Evolutionary conservation across 2,113 vertebrate species (phyloP), one percentile per base, ranked within the genome.

Genomic region (Datnioides undecimradiatus): DNA sequence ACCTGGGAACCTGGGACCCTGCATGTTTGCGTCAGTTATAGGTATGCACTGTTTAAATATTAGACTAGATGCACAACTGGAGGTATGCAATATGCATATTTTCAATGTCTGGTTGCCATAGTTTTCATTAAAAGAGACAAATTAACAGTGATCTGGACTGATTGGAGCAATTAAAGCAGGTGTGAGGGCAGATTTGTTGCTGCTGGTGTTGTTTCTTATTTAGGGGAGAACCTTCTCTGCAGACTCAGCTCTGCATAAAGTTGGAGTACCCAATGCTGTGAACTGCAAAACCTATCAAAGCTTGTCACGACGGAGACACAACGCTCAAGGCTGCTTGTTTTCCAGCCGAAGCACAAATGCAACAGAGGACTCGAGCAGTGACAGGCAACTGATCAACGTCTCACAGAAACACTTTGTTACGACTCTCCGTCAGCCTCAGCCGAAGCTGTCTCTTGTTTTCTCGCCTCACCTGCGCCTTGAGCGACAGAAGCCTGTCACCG

Each of bases 401-500:
- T n/a, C n/a, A n/a, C n/a, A n/a, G n/a, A n/a, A n/a, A 62, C 36
- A 43, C 14, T 10, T 27, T 41, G 27, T 67, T 4, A 10, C n/a
- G 31, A 70, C 36, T 55, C 31, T 69, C 2, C 10, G n/a, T 3
- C 66, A 14, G 34, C 13, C 40, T 55, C 45, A 49, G 46, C 40
- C 55, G 25, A 21, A 8, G 10, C 0, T 33, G 25, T 33, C 36
- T 4, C n/a, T 23, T 33, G 25, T 33, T 45, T 4, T 27, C 29
- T 82, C 8, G 4, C 41, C 31, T 82, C 54, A 38, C 49, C 31
- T 66, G 52, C 2, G 23, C 41, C 36, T 33, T 17, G 7, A 76
- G 51, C 67, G 23, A 51, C 45, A 64, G 29, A 73, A 77, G 67
- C 41, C 34, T 64, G 48, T 33, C 60, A 48, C 17, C 29, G 55